Base-by-base conservation (phyloP, 2,113 vertebrate genomes). In the Pygathrix nemaeus region DNA sequence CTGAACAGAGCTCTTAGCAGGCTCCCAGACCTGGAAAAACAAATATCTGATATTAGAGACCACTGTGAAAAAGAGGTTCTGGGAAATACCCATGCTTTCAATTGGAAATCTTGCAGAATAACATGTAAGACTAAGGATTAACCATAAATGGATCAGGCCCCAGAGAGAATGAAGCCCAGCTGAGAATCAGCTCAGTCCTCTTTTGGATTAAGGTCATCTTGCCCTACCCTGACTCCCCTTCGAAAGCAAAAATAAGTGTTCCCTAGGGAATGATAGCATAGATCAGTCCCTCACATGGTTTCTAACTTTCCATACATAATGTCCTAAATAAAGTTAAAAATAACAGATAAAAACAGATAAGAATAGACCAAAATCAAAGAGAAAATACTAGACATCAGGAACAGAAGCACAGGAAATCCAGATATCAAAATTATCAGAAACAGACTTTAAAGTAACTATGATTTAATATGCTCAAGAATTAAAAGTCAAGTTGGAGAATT, bases 231-330 rank as follows among this genome's bases (percentile, higher is more conserved):
- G 17, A 38, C 0, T 4, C 14, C 70, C 4, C 21, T 59, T 45
- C 48, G 25, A 18, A 8, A 48, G 10, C 12, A 13, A 68, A 32
- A 50, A 11, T 16, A 25, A 40, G 4, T 8, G 10, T 35, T 59
- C 11, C 12, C 43, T 23, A 4, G 68, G 52, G 40, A 72, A 10
- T 6, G 20, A 25, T 17, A 35, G 2, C 17, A 55, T 6, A 38
- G 43, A 5, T 32, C 50, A 8, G 8, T 0, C 12, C 32, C 66
- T 88, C 45, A 30, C 32, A 7, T 16, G 11, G 1, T n/a, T 20
- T 43, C 52, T n/a, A 6, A 17, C 0, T 9, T 3, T 8, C 20
- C n/a, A 32, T 5, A 7, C 6, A 17, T 73, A 25, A n/a, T 11
- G 48, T 21, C 13, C 18, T 35, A 20, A 7, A 23, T 23, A 25